Base-by-base conservation (phyloP, 2,888 invertebrate genomes). In the Lymantria dispar region DNA sequence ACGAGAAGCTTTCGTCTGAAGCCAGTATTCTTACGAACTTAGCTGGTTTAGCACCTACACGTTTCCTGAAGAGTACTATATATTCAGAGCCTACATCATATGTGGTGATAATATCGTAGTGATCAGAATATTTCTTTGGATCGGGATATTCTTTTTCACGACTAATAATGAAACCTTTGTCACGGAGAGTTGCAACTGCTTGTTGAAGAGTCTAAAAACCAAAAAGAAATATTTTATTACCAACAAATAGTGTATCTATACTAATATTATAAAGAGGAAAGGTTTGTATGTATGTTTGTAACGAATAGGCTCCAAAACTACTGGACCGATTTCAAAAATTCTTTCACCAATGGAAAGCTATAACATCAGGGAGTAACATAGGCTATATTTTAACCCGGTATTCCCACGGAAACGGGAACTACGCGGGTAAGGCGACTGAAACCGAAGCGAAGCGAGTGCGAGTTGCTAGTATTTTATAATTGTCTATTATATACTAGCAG, bases 111-210 rank as follows among this genome's bases (percentile, higher is more conserved):
- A 94, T 85, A 53, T 92, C 92, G 7, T 91, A 81, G 47, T 86
- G 87, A 36, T 85, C 85, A 0, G 87, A 76, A 52, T 76, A 78
- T 3, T 83, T 74, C 61, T 80, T 83, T 46, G 74, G 86, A 60
- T 92, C 85, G 0, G 93, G 88, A 39, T 87, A 85, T 8, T 82
- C 74, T 36, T 80, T 86, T 72, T 95, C 95, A 29, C 95, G 87
- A 33, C 93, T 90, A 44, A 95, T 75, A 1, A 95, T 65, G 70
- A 93, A 95, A 47, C 94, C 93, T 63, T 91, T 92, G 10, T 94
- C 93, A 11, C 88, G 85, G 0, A 94, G 79, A 0, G 92, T 87
- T 0, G 83, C 78, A 3, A 85, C 60, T 0, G 91, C 92, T 74
- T 85, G 82, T 49, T 85, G 76, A 0, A 94, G 78, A 0, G 90